These are phyloP conservation scores for Trypoxylon attenuatum DNA, from an alignment of 2,888 invertebrate genomes.

Conservation along the genomic window DNA sequence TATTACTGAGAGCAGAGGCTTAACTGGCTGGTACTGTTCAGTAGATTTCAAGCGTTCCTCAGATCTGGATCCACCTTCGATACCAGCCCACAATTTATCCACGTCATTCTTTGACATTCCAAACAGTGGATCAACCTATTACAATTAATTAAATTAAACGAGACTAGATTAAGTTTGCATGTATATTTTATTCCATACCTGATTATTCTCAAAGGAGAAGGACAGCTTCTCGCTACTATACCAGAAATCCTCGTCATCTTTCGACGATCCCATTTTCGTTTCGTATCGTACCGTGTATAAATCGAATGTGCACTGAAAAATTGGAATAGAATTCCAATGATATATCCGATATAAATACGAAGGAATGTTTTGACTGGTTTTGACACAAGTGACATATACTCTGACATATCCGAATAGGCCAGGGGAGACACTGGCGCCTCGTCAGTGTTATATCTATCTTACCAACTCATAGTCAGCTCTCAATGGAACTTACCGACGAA, in stretches of 20 bases:
- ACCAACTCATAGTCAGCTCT: too few relatives aligned
- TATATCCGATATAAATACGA: too few relatives aligned
- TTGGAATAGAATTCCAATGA: too few relatives aligned
- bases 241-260: slow-evolving; percentile 86
- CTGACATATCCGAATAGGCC: too few relatives aligned
- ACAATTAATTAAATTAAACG: slow-evolving; percentile 65
- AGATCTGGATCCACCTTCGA: too few relatives aligned
- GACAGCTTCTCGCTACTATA: slow-evolving; percentile 83
- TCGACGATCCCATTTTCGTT: slow-evolving; percentile 61
- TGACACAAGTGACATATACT: too few relatives aligned
- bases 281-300: too few relatives aligned
- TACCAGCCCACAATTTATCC: slow-evolving; percentile 72
- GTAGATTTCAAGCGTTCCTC: slow-evolving; percentile 58
- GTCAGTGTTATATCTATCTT: too few relatives aligned
- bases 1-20: slow-evolving; percentile 74
- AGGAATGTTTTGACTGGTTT: too few relatives aligned
- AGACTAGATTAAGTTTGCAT: not conserved
- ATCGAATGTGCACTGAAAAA: too few relatives aligned
- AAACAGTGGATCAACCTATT: slow-evolving; percentile 77
- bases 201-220: slow-evolving; percentile 87
- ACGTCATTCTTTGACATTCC: slow-evolving; percentile 74
- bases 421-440: too few relatives aligned
- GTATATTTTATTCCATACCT: slow-evolving; percentile 74
- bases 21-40: slow-evolving; percentile 59
- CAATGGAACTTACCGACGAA: too few relatives aligned